Evolutionary conservation across 2,888 invertebrate species (phyloP), one percentile per base, ranked within the genome.

Genomic region (Ennomos quercinarius): DNA sequence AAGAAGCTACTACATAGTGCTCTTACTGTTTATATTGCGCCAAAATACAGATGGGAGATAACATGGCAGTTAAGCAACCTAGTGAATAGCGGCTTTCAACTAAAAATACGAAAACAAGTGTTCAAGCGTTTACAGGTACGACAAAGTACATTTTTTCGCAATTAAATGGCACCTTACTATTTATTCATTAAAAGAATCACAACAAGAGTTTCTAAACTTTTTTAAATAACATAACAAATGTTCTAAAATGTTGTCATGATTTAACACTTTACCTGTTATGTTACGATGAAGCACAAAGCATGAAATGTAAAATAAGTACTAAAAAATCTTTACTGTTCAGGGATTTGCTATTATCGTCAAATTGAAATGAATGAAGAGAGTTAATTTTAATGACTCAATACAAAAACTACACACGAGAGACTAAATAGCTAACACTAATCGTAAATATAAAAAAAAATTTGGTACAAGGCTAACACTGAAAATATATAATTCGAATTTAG

Each of bases 141-240:
- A 78, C 71, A 77, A 78, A 80, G 74, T 81, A 85, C 76, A 83
- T 77, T 78, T 75, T 77, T 67, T 79, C 81, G 84, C 83, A 80
- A 81, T 27, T 82, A 85, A 80, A 91, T 91, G 91, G 91, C 91
- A 90, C 91, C 90, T 87, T 81, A 78, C 86, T 86, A 86, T 78
- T n/a, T 80, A 77, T 78, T 79, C 80, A 77, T 78, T 79, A 77
- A 82, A 76, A 79, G 75, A 79, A 88, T 88, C 87, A 89, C 86
- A 86, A 86, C 83, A 78, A 80, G 68, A 80, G 59, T 63, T 64
- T 61, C 45, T 63, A 59, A 49, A 61, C 51, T 50, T 55, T 54
- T 27, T 50, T 47, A 62, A 61, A 44, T 55, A 51, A 62, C 48
- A 46, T 48, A 38, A 48, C 37, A 36, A 46, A 42, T 42, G 36